Conservation (phyloP, 2,888 invertebrate species). For the Nephrotoma guestfalica region DNA sequence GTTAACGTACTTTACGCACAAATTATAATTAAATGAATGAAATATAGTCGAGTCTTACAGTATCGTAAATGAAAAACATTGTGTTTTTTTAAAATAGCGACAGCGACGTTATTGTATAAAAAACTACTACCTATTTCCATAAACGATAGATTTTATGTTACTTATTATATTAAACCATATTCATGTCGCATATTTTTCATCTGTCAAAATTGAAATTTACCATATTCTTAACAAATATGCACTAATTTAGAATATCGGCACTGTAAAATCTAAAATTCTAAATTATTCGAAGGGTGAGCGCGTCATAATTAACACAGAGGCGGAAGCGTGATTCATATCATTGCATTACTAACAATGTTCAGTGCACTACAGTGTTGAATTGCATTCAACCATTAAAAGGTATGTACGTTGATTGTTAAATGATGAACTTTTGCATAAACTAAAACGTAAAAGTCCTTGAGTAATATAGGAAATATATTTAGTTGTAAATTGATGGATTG, state of each 20-base stretch:
- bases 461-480: too few species aligned
- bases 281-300: background rate
- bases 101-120: background rate
- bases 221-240: background rate
- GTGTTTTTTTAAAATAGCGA: background rate
- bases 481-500: too few species aligned
- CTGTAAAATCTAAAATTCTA: background rate
- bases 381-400: background rate
- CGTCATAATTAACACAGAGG: background rate
- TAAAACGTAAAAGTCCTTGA: too few species aligned
- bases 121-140: background rate
- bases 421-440: too few species aligned
- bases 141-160: background rate
- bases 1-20: background rate
- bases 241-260: background rate
- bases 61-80: background rate
- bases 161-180: too few species aligned
- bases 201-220: background rate
- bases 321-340: background rate
- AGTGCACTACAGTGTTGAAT: background rate
- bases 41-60: background rate
- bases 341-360: background rate
- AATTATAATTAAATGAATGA: background rate
- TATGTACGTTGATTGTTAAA: background rate
- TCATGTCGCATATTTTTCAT: background rate